A percentile compares a stretch with the other conserved stretches of the same genome.
Evolutionary conservation across 2,113 vertebrate species (phyloP).

Genomic region (Caloenas nicobarica): DNA sequence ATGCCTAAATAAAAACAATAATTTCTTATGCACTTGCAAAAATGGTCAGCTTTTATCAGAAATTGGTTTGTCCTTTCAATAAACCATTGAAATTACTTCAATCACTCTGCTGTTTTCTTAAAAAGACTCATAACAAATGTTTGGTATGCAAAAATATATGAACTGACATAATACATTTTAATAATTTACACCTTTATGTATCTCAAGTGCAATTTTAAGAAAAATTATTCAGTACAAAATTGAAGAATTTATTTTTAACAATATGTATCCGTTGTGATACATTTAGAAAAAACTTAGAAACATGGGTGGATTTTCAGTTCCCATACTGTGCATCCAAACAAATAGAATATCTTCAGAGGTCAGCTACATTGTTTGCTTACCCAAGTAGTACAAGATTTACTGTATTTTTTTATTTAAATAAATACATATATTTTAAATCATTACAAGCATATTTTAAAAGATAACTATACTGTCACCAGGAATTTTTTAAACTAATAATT

Average conservation of each 20-base stretch:
- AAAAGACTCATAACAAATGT: background rate
- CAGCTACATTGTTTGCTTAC: background rate
- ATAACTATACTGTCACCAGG: background rate
- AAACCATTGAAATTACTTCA: background rate
- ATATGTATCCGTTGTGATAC: background rate
- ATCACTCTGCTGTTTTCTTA: background rate
- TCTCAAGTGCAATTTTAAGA: background rate
- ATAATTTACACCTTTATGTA: background rate
- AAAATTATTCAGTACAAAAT: background rate
- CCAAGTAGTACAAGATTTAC: background rate
- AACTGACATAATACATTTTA: background rate
- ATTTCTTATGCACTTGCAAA: background rate
- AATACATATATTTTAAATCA: background rate
- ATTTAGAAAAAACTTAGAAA: background rate
- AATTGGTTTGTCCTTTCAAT: conserved; percentile 44
- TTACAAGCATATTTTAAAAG: background rate
- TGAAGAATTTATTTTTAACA: background rate
- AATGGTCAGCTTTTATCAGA: conserved; percentile 13
- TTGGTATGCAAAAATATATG: background rate
- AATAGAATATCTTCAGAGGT: background rate
- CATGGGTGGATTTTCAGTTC: background rate
- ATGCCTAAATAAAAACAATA: background rate
- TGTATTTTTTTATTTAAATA: background rate
- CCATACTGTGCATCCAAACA: rapidly evolving
- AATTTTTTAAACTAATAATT: background rate